These are phyloP conservation scores for Cynocephalus volans DNA, from an alignment of 2,113 vertebrate species.

Conservation along the genomic window DNA sequence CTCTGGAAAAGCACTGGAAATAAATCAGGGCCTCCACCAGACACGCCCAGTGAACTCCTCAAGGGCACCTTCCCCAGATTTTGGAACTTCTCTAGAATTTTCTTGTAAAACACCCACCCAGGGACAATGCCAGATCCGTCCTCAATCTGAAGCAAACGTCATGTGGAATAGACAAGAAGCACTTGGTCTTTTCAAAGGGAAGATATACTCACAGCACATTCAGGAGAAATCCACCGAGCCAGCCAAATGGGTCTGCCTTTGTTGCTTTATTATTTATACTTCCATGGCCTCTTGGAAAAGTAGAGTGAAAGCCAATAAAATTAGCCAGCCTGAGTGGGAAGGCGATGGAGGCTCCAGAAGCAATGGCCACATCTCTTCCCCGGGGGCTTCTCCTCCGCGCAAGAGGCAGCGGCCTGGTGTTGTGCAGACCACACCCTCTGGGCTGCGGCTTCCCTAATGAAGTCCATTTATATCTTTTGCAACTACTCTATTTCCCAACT, in stretches of 20 bases:
- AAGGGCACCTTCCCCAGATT: background rate
- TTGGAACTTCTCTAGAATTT: background rate
- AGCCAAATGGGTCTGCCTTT: background rate
- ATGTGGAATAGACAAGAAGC: too few species aligned
- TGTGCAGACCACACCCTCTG: background rate
- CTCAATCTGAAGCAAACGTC: background rate
- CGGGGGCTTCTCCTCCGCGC: background rate
- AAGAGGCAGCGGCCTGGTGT: background rate
- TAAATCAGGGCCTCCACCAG: background rate
- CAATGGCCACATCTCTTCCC: conserved; percentile 27
- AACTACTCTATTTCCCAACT: conserved; percentile 64
- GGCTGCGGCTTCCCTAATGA: conserved; percentile 36
- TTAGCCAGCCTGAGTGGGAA: background rate
- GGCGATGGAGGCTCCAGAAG: background rate
- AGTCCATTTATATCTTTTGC: conserved; percentile 55
- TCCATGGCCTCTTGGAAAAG: conserved; percentile 17
- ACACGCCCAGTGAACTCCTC: background rate
- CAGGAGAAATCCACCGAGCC: background rate
- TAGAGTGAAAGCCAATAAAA: background rate
- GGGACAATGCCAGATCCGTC: background rate
- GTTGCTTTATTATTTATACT: conserved; percentile 52
- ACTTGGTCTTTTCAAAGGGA: background rate
- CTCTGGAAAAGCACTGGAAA: background rate
- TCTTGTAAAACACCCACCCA: background rate
- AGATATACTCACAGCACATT: conserved; percentile 73